Evolutionary conservation across 2,888 invertebrate species (phyloP), one percentile per base, ranked within the genome.

Genomic region (Plagiodera versicolora): DNA sequence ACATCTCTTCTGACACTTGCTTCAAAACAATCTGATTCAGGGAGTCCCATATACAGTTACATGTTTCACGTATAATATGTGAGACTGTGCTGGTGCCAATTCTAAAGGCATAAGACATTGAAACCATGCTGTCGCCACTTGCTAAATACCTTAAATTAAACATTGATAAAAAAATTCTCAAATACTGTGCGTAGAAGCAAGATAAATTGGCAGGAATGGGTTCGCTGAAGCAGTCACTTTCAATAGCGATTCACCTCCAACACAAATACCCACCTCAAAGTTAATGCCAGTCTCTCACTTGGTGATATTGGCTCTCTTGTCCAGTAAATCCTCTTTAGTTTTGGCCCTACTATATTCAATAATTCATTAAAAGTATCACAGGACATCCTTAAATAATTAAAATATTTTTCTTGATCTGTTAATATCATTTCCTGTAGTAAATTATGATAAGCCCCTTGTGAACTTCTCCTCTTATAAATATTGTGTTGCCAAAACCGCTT

Each of bases 361-460:
- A 61, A 20, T 1, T 48, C 18, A 19, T 51, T 19, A 32, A 61
- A 61, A 10, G 10, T 47, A 50, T 60, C 46, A 17, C 32, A 11
- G 3, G 20, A 10, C 61, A 58, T 61, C 28, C 61, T 53, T 47
- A 54, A 48, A 54, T 58, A 54, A 28, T 58, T 58, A 10, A 57
- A 49, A 54, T 51, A 58, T 49, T 57, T 57, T 44, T 53, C 45
- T 16, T n/a, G 28, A 30, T 58, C 61, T 9, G 35, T 56, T 10
- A 39, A 14, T 35, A 35, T 4, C 44, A 59, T 53, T 54, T 54
- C 49, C 2, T 48, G 16, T 1, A 53, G 14, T 1, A 58, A 16
- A 58, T 52, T 59, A 18, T 58, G 10, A 28, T 44, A 58, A 19
- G 28, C 59, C 10, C 59, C 54, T 35, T 58, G 46, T 19, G n/a